Conservation (phyloP, 1,140 invertebrate genomes). For the Watersipora subatra region DNA sequence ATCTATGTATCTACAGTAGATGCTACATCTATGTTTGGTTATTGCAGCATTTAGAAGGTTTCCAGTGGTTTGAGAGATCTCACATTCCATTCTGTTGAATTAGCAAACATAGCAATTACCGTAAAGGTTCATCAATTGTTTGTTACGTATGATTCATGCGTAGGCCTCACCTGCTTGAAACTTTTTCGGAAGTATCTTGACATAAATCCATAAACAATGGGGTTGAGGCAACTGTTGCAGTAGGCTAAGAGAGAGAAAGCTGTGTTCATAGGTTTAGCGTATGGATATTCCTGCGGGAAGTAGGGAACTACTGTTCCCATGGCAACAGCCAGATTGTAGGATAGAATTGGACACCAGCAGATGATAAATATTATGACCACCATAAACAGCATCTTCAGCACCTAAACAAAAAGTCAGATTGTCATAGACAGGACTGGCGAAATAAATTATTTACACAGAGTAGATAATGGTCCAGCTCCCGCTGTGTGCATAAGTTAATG, state of each 20-base stretch:
- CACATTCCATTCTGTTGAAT: too few species aligned
- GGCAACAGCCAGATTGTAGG: conserved; percentile 18
- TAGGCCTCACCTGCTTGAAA: conserved; percentile 38
- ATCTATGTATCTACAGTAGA: too few species aligned
- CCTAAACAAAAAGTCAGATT: conserved; percentile 20
- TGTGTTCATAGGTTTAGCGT: conserved; percentile 50
- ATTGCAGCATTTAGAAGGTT: too few species aligned
- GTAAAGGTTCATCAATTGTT: too few species aligned
- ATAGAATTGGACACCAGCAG: conserved; percentile 44
- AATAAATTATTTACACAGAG: background rate
- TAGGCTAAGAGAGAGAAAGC: conserved; percentile 49
- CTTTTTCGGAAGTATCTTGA: conserved; percentile 61
- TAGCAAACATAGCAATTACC: too few species aligned
- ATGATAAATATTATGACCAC: conserved; percentile 44
- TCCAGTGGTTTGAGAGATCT: too few species aligned
- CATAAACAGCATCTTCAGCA: conserved; percentile 44
- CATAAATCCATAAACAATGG: conserved; percentile 66
- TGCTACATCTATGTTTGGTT: too few species aligned
- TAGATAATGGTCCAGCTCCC: too few species aligned
- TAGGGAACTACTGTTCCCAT: conserved; percentile 50
- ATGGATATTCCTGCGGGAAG: conserved; percentile 42
- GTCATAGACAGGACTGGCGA: background rate
- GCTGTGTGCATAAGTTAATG: too few species aligned
- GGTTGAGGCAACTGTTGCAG: conserved; percentile 56
- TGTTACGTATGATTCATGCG: too few species aligned